Base-by-base conservation (phyloP, 2,113 vertebrate species). In the Excalfactoria chinensis region DNA sequence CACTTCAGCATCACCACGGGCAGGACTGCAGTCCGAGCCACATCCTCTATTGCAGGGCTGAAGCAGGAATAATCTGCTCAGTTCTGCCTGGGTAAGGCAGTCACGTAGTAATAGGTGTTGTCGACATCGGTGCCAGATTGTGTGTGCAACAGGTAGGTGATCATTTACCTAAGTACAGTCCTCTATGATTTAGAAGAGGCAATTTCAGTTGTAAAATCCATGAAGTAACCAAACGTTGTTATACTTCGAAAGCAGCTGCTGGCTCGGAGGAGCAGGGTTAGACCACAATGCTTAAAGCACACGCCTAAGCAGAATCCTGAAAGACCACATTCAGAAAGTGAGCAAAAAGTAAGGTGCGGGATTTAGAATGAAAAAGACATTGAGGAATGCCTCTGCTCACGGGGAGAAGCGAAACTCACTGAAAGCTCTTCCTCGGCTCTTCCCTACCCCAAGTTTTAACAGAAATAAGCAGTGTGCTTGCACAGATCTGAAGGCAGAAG, bases 81-180 rank as follows among this genome's bases (percentile, higher is more conserved):
- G 69, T 59, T 86, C 17, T 26, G 37, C 16, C 64, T 0, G 0
- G 32, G 55, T 15, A 25, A 53, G 17, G 66, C 41, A 37, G 40
- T 76, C 49, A 11, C 9, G 19, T 9, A 84, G 48, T 0, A 1
- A 40, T 2, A 60, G 34, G 17, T 2, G 3, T 37, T 21, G 53
- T 3, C 1, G 0, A 43, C 14, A 9, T 30, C 4, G 4, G 59
- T 37, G 64, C 48, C 1, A 32, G 62, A 16, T 7, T 0, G 0
- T 6, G 2, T 14, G 69, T 14, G 62, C 1, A 40, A 86, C 11
- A 3, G 1, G 20, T 32, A 62, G 34, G 40, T 13, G 59, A 87
- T 2, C 17, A 7, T 30, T 71, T 55, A 82, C 22, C 26, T 63
- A 40, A 8, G 2, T 3, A 22, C 2, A 3, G 53, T 40, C 19